Percentiles rank a stretch among this genome's conserved stretches.
phyloP scores from a whole-genome alignment of 2,888 invertebrate genomes.

The Erebia ligea region DNA sequence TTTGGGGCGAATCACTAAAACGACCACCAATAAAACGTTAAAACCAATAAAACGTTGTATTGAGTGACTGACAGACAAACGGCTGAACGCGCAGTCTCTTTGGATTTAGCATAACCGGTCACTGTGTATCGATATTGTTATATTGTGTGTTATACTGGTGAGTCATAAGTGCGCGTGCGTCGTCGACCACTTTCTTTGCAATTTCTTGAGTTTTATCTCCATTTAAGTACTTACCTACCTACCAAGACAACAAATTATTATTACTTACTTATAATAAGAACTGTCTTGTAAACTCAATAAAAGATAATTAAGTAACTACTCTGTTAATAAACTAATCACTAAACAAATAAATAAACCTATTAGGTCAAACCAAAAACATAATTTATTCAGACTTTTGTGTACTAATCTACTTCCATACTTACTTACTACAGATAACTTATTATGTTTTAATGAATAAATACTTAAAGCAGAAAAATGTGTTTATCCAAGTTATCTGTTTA shows the following conservation, averaged over 20 bases:
- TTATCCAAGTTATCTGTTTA: too few relatives aligned
- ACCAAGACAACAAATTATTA: too few relatives aligned
- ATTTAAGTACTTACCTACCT: neutral
- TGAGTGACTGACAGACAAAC: neutral
- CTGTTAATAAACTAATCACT: neutral
- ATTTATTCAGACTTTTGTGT: neutral
- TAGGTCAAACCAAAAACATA: neutral
- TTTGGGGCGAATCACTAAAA: too few relatives aligned
- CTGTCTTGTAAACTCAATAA: neutral
- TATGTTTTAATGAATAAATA: too few relatives aligned
- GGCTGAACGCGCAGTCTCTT: slow-evolving; percentile 18
- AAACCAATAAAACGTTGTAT: neutral
- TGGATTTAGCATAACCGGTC: slow-evolving; percentile 55
- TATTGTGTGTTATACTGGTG: neutral
- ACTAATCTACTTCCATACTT: too few relatives aligned
- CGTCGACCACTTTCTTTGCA: neutral
- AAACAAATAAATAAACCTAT: slow-evolving; percentile 4
- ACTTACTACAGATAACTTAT: too few relatives aligned
- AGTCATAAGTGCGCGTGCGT: slow-evolving; percentile 1
- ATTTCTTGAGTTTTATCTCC: neutral
- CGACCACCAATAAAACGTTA: too few relatives aligned
- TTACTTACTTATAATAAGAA: neutral
- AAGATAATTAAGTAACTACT: neutral
- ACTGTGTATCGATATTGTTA: slow-evolving; percentile 27
- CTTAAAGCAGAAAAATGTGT: too few relatives aligned